Base-by-base conservation (phyloP, 2,888 invertebrate species). In the Deroplatys truncata region DNA sequence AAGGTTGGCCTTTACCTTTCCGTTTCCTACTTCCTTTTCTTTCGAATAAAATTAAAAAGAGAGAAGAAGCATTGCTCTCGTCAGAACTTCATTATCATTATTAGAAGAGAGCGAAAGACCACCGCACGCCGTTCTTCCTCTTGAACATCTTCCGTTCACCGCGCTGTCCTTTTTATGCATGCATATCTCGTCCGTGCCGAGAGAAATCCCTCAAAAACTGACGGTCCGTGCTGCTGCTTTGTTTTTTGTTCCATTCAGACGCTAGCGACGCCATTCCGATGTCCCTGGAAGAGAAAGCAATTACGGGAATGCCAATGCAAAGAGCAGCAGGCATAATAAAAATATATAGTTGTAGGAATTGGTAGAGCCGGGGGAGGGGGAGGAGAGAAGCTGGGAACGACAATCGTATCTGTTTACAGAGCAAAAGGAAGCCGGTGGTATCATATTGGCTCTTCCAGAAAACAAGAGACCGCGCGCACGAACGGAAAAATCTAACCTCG, bases 241-340 rank as follows among this genome's bases (percentile, higher is more conserved):
- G 82, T 87, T 43, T 87, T 29, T 31, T 25, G 20, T 35, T 82
- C 82, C 35, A 87, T 87, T 83, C 56, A 87, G 87, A 83, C 87
- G 82, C 87, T 82, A 83, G 49, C 28, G 85, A 82, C 87, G 87
- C 86, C 86, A 86, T 86, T 86, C 86, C 72, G n/a, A 25, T 86
- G 86, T 82, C 86, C 29, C 56, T 72, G 56, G 56, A 72, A 86
- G 13, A 29, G 86, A 86, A 56, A 28, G 87, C 87, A 83, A 82
- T 83, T 87, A 82, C 82, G 16, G 72, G 72, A 86, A 82, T 85
- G 31, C 84, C 25, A 85, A 85, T 35, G 35, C 49, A 28, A 82
- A 16, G 86, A 83, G 82, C 15, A 83, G 9, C 25, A 29, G 20
- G 29, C 28, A 35, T 87, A 87, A 87, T 87, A 87, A 87, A 87